Percentiles rank a stretch among this genome's conserved stretches.
Evolutionary conservation across 1,140 invertebrate species (phyloP).

Genomic region (Dreissena polymorpha): DNA sequence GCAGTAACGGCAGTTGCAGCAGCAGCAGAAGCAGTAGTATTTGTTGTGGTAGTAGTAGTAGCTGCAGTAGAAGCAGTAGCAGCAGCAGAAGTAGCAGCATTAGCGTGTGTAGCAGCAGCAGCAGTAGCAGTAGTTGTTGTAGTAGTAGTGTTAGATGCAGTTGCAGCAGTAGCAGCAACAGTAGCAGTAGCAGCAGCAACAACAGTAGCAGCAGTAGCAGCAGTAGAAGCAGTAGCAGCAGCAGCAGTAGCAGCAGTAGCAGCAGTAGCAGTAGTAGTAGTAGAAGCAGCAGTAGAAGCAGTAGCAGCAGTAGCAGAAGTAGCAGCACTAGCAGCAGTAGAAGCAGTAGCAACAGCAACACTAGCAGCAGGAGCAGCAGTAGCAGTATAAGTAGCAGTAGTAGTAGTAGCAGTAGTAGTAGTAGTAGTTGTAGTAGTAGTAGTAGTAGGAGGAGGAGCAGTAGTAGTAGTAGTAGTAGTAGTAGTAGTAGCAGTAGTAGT

Average conservation of each 20-base stretch:
- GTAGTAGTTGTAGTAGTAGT: background rate
- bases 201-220: background rate
- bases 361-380: background rate
- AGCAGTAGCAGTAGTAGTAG: background rate
- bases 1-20: background rate
- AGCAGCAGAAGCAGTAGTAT: background rate
- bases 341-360: background rate
- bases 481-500: background rate
- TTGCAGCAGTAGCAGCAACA: background rate
- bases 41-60: background rate
- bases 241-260: background rate
- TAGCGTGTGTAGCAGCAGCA: background rate
- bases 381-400: background rate
- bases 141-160: too few relatives aligned
- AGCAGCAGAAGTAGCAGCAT: background rate
- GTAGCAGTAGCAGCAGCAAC: background rate
- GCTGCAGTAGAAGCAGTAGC: too few relatives aligned
- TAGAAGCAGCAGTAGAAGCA: background rate
- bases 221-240: background rate
- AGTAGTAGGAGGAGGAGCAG: background rate
- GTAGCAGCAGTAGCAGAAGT: background rate
- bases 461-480: background rate
- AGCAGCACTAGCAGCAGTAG: background rate
- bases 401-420: background rate
- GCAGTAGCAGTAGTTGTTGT: too few relatives aligned